A percentile compares a stretch with the other conserved stretches of the same genome.
Evolutionary conservation across 2,797 vertebrate genomes (phyloP).

Genomic region (Dicrostonyx torquatus): DNA sequence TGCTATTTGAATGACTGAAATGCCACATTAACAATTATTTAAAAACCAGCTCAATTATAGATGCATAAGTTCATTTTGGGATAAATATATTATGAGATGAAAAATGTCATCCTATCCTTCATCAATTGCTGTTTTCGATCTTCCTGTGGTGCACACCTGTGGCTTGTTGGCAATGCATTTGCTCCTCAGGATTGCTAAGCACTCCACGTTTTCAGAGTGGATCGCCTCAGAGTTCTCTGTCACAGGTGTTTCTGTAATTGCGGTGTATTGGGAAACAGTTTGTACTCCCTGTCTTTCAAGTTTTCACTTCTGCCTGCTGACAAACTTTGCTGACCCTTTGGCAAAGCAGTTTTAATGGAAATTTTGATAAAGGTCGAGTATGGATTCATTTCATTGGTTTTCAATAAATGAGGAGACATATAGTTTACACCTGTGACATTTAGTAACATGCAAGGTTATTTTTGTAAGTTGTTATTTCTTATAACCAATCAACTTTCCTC

Average conservation of each 20-base stretch:
- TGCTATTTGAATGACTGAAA: conserved; percentile 65
- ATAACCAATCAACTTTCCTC: background rate
- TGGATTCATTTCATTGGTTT: conserved; percentile 61
- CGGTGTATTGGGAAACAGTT: conserved; percentile 74
- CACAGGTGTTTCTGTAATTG: conserved; percentile 85
- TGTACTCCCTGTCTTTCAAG: conserved; percentile 70
- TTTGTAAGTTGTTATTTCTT: background rate
- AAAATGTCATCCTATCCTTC: conserved; percentile 84
- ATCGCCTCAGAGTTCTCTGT: conserved; percentile 80
- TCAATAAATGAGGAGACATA: conserved; percentile 38
- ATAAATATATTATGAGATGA: conserved; percentile 69
- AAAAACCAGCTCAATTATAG: conserved; percentile 78
- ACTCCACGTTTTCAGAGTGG: conserved; percentile 81
- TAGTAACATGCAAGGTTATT: background rate
- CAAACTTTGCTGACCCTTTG: conserved; percentile 47
- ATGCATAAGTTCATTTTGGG: conserved; percentile 80
- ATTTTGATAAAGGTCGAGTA: conserved; percentile 47
- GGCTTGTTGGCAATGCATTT: conserved; percentile 82
- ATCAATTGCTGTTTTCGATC: conserved; percentile 75
- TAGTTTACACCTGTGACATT: conserved; percentile 53
- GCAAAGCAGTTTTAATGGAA: conserved; percentile 5
- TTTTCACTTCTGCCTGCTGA: conserved; percentile 66
- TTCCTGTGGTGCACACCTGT: conserved; percentile 86
- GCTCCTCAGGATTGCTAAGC: conserved; percentile 80
- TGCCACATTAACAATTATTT: conserved; percentile 77